phyloP scores from a whole-genome alignment of 2,888 invertebrate species.

The Tipula vernalis region DNA sequence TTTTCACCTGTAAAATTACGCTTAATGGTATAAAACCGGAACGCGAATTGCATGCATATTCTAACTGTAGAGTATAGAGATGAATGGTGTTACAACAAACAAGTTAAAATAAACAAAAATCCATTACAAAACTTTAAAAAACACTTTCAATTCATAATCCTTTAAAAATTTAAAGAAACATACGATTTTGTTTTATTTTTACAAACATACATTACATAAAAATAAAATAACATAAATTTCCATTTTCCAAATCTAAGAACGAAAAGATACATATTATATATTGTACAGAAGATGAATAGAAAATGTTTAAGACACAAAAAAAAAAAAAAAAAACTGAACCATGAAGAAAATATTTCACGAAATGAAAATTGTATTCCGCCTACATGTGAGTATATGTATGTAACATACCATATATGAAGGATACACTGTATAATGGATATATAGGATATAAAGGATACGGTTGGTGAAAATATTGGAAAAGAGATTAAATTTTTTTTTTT shows the following conservation, averaged over 20 bases:
- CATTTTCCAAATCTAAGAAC: not conserved
- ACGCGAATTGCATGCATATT: not conserved
- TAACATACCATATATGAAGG: not conserved
- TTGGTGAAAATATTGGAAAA: not conserved
- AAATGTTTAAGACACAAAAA: not conserved
- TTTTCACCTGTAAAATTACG: not conserved
- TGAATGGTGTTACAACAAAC: not conserved
- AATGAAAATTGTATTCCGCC: not conserved
- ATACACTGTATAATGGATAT: not conserved
- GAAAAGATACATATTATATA: not conserved
- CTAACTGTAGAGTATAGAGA: not conserved
- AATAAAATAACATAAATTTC: not conserved
- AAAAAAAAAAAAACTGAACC: not conserved
- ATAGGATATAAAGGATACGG: not conserved
- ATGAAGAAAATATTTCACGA: not conserved
- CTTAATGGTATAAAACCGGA: not conserved
- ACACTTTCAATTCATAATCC: not conserved
- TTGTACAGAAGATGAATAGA: not conserved
- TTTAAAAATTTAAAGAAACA: not conserved
- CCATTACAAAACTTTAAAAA: conserved; percentile 4
- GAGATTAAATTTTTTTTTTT: not conserved
- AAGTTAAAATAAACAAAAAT: not conserved
- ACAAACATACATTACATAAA: not conserved
- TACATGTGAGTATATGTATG: not conserved
- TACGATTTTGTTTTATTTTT: not conserved